Conservation (phyloP, 2,888 invertebrate genomes). For the Tenthredo livida region DNA sequence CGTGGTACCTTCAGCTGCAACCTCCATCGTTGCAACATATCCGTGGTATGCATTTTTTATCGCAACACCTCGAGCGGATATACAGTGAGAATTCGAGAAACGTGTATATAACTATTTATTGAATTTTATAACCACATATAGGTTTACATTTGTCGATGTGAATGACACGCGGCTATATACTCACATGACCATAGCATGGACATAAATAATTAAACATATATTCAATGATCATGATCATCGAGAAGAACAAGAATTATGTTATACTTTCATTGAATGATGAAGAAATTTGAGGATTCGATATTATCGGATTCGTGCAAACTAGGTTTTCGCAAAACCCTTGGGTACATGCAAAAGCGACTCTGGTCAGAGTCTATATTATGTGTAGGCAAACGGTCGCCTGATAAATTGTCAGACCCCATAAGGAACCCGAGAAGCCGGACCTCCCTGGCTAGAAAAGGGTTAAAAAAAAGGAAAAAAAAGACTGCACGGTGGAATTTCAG, state of each 20-base stretch:
- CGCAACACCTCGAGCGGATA: background rate
- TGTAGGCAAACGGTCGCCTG: background rate
- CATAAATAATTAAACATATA: too few species aligned
- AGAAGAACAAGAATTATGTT: too few species aligned
- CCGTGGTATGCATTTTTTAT: conserved; percentile 46
- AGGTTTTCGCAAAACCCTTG: background rate
- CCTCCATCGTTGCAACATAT: conserved; percentile 50
- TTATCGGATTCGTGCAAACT: background rate
- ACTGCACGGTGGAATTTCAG: conserved; percentile 7
- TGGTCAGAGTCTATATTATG: background rate
- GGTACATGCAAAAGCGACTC: background rate
- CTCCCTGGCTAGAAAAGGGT: conserved; percentile 20
- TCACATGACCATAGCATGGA: too few species aligned
- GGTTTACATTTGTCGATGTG: background rate
- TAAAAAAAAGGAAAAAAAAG: background rate
- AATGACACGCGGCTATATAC: background rate
- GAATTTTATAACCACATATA: background rate
- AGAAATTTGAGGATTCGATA: background rate
- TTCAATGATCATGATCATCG: too few species aligned
- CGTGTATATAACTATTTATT: background rate
- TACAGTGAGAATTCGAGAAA: conserved; percentile 35
- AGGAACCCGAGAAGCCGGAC: conserved; percentile 25
- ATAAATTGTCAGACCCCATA: conserved; percentile 35
- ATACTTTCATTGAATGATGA: too few species aligned
- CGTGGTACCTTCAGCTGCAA: conserved; percentile 40